Conservation (phyloP, 2,888 invertebrate species). For the Hemithea aestivaria region DNA sequence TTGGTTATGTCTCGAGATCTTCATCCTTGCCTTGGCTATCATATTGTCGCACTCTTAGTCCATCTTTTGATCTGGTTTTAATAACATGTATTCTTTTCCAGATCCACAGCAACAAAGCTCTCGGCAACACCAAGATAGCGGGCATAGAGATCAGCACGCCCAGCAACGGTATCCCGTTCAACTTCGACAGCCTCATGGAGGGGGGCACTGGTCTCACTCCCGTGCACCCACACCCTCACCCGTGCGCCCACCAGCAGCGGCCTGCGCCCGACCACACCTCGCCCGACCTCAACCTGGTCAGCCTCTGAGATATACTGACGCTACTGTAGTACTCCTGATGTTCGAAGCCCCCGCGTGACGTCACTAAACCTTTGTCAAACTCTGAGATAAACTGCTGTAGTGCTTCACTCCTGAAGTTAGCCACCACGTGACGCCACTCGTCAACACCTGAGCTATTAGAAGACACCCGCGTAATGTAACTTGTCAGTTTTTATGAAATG, state of each 20-base stretch:
- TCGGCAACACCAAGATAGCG: slow-evolving; percentile 81
- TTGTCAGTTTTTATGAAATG: too few species aligned
- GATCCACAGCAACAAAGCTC: slow-evolving; percentile 70
- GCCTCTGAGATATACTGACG: slow-evolving; percentile 81
- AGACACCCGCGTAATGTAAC: too few species aligned
- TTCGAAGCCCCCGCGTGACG: too few species aligned
- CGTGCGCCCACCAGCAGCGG: slow-evolving; percentile 89
- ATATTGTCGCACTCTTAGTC: too few species aligned
- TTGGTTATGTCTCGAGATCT: too few species aligned
- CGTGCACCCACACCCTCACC: slow-evolving; percentile 82
- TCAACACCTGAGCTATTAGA: too few species aligned
- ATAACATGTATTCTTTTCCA: slow-evolving; percentile 35
- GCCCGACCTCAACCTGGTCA: slow-evolving; percentile 89
- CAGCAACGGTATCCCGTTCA: slow-evolving; percentile 91
- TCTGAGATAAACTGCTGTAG: too few species aligned
- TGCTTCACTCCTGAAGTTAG: too few species aligned
- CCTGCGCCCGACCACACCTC: slow-evolving; percentile 84
- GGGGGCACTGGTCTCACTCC: slow-evolving; percentile 96
- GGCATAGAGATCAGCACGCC: slow-evolving; percentile 93
- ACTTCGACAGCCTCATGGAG: slow-evolving; percentile 95
- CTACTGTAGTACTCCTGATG: slow-evolving; percentile 23
- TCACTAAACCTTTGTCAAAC: too few species aligned
- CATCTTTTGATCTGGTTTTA: too few species aligned
- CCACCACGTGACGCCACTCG: too few species aligned
- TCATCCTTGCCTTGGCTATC: too few species aligned